phyloP scores from a whole-genome alignment of 2,797 vertebrate species.

The Margarornis squamiger region DNA sequence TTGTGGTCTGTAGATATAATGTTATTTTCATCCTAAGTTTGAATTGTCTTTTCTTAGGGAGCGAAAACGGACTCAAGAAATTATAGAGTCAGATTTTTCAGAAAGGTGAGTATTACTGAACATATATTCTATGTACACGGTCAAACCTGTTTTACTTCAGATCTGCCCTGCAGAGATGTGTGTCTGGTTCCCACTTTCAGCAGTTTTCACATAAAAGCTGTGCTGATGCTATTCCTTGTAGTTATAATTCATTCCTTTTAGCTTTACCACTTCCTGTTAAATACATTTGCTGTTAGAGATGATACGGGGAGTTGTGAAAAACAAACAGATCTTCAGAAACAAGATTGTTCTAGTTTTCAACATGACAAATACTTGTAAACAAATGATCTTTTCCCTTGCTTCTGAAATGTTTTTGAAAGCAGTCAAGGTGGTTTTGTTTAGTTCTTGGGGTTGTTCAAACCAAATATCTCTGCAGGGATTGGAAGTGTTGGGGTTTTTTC shows the following conservation, averaged over 20 bases:
- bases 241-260: not conserved
- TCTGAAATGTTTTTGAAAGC: not conserved
- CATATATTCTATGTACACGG: not conserved
- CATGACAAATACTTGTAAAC: not conserved
- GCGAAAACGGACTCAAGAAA: constrained; percentile 84
- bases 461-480: not conserved
- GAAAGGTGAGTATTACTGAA: constrained; percentile 79
- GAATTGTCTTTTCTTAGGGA: constrained; percentile 76
- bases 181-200: not conserved
- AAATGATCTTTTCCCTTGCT: not conserved
- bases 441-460: not conserved
- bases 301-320: not conserved
- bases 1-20: not conserved
- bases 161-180: not conserved
- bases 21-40: not conserved
- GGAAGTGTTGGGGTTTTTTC: not conserved
- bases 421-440: not conserved
- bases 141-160: not conserved
- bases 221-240: not conserved
- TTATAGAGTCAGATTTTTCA: constrained; percentile 85
- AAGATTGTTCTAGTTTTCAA: not conserved
- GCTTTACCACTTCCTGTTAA: not conserved
- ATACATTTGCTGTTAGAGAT: not conserved
- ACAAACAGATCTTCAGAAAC: not conserved
- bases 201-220: not conserved